Percentiles rank a stretch among this genome's conserved stretches.
Conservation (phyloP, 2,113 vertebrate genomes). For the Notarius quadriscutis region DNA sequence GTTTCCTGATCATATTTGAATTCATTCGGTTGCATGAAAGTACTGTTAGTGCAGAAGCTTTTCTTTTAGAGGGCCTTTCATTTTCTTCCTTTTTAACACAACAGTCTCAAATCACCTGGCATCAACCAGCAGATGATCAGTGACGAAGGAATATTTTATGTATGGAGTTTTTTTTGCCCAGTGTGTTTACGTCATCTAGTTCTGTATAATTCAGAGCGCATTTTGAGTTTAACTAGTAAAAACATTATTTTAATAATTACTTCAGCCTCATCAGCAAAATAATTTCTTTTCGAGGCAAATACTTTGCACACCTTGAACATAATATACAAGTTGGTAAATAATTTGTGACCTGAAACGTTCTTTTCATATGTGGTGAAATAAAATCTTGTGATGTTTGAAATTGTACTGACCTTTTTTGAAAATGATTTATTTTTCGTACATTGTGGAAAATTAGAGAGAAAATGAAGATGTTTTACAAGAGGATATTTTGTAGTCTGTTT, state of each 20-base stretch:
- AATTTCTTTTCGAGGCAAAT: background rate
- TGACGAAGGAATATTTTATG: constrained; percentile 3
- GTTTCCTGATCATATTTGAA: background rate
- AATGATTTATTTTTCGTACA: background rate
- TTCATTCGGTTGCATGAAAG: background rate
- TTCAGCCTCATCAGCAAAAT: background rate
- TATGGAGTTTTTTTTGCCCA: background rate
- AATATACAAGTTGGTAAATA: background rate
- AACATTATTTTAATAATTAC: background rate
- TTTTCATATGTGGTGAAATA: constrained; percentile 11
- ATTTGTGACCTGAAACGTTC: background rate
- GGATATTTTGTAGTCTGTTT: background rate
- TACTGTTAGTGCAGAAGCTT: background rate
- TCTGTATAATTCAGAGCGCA: background rate
- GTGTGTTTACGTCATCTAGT: background rate
- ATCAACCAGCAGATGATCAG: background rate
- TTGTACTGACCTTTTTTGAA: background rate
- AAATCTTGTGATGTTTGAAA: constrained; percentile 12
- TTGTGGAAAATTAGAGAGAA: background rate
- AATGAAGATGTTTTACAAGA: background rate
- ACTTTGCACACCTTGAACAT: background rate
- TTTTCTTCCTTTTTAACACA: background rate
- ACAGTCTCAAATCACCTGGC: background rate
- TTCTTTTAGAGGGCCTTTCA: background rate
- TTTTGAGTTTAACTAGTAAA: background rate